phyloP scores from a whole-genome alignment of 2,888 invertebrate genomes.

The Hirtodrosophila confusa region DNA sequence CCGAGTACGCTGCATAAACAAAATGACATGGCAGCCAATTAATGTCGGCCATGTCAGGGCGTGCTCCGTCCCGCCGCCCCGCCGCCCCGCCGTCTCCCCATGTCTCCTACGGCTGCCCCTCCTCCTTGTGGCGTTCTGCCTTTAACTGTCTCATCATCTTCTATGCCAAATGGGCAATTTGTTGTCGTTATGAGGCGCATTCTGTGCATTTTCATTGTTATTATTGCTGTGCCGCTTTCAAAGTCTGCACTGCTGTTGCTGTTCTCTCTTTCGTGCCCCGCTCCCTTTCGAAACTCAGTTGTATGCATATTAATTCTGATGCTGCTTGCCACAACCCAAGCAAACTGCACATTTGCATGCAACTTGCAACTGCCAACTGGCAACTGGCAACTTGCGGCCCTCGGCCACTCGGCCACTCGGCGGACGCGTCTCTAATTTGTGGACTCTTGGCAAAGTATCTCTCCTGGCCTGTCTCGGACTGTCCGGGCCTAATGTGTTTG shows the following conservation, averaged over 20 bases:
- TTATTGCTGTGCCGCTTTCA: conserved; percentile 63
- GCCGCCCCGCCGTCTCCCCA: background rate
- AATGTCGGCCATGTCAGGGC: conserved; percentile 69
- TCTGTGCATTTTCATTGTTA: conserved; percentile 77
- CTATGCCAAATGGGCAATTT: conserved; percentile 77
- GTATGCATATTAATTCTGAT: conserved; percentile 75
- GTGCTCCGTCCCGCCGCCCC: conserved; percentile 11
- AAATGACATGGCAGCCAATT: conserved; percentile 77
- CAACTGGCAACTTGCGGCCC: conserved; percentile 12
- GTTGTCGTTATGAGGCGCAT: conserved; percentile 77
- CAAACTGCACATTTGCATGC: conserved; percentile 76
- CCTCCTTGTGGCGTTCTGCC: conserved; percentile 1
- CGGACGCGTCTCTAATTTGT: conserved; percentile 70
- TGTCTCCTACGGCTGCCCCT: conserved; percentile 5
- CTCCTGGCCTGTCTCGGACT: conserved; percentile 11
- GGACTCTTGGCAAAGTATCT: conserved; percentile 63
- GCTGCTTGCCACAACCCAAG: conserved; percentile 41
- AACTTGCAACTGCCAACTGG: conserved; percentile 16
- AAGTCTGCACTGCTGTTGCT: conserved; percentile 4
- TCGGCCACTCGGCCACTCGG: conserved; percentile 49
- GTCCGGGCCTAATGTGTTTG: conserved; percentile 44
- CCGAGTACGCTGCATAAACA: conserved; percentile 62
- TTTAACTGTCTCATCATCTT: conserved; percentile 64
- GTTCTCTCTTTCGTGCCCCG: conserved; percentile 2
- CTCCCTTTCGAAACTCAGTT: conserved; percentile 24